Conservation (phyloP, 2,113 vertebrate genomes). For the Nothocercus julius region DNA sequence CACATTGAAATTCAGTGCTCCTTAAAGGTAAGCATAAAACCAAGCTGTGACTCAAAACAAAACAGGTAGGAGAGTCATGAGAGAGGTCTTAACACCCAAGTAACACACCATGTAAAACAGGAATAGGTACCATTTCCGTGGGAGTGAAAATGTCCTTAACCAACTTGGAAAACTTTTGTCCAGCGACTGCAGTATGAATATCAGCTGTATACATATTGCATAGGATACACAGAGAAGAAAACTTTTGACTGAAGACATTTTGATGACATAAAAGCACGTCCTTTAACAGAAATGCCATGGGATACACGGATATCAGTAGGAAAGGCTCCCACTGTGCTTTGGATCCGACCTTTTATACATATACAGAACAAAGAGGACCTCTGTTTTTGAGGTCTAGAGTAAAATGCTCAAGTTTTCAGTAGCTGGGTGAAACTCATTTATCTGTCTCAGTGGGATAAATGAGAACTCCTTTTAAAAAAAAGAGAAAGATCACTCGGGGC, state of each 20-base stretch:
- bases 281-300: not conserved
- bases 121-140: not conserved
- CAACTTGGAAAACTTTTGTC: not conserved
- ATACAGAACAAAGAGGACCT: not conserved
- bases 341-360: not conserved
- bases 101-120: not conserved
- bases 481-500: not conserved
- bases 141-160: not conserved
- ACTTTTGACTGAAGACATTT: not conserved
- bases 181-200: not conserved
- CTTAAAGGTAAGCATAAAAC: not conserved
- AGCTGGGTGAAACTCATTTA: not conserved
- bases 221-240: not conserved
- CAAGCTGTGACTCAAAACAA: not conserved
- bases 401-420: not conserved
- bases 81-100: not conserved
- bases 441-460: not conserved
- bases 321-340: not conserved
- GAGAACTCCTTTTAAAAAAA: not conserved
- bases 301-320: not conserved
- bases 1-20: not conserved
- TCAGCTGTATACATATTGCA: not conserved
- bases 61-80: not conserved
- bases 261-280: not conserved
- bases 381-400: not conserved